Evolutionary conservation across 2,888 invertebrate species (phyloP), one percentile per base, ranked within the genome.

Genomic region (Philaethria dido): DNA sequence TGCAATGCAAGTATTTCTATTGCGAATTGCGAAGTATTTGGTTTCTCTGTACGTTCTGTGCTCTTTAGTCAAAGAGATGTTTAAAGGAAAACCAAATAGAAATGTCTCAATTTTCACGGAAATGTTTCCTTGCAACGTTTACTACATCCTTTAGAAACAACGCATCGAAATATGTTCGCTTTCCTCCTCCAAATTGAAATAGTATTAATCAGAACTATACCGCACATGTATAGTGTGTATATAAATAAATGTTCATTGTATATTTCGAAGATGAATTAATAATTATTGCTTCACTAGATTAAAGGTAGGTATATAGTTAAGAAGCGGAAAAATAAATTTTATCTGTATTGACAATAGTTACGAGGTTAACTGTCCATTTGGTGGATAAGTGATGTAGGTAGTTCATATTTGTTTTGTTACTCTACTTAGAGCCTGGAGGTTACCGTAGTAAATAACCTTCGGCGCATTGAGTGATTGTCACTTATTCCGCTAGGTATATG

Each of bases 21-120:
- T 78, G 78, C n/a, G n/a, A n/a, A 77, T 78, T 76, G 70, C 68
- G 77, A 73, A 78, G 79, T 82, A 54, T 14, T 22, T 16, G 22
- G 39, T 83, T 84, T 80, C 69, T 60, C 64, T 66, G 59, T 59
- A 62, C 44, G 55, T 68, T 55, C 66, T 62, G 48, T 70, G 66
- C 47, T 55, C 77, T 75, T 71, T 77, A 78, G 81, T 79, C 77
- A 69, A 76, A 81, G 83, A 84, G 84, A 87, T 86, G 83, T 84
- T 83, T 78, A 86, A 83, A 84, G 86, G 86, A 87, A 71, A 85
- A 86, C 84, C 85, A 88, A 88, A 88, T 88, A 89, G 86, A 89
- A 89, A 88, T 84, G 85, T 88, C 87, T 89, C 87, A 86, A 90
- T 89, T 91, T 90, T 89, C 89, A 86, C 75, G 75, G 80, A 79